These are phyloP conservation scores for Neoarius graeffei DNA, from an alignment of 2,113 vertebrate species.

Conservation along the genomic window DNA sequence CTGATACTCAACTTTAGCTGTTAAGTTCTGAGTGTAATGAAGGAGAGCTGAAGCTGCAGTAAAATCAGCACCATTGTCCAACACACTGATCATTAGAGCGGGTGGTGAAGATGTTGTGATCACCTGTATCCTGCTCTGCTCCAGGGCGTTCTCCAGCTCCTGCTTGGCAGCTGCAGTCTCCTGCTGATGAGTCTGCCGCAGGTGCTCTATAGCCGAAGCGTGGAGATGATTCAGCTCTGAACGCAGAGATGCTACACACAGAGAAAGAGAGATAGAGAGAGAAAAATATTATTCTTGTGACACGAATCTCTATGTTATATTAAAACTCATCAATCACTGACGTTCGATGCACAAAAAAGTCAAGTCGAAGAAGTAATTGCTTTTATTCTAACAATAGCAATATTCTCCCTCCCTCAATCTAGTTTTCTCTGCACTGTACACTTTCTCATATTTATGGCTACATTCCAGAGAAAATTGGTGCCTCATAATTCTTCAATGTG, in stretches of 20 bases:
- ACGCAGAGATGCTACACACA: constrained; percentile 84
- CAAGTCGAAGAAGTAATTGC: constrained; percentile 25
- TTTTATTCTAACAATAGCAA: constrained; percentile 30
- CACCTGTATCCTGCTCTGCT: constrained; percentile 87
- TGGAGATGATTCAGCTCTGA: constrained; percentile 97
- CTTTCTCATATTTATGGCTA: constrained; percentile 15
- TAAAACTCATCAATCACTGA: constrained; percentile 43
- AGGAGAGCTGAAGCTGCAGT: not conserved
- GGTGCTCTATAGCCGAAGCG: constrained; percentile 89
- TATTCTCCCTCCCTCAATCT: not conserved
- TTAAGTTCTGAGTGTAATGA: not conserved
- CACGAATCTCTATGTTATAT: constrained; percentile 16
- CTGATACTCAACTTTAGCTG: not conserved
- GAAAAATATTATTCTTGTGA: constrained; percentile 30
- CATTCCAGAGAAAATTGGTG: constrained; percentile 9
- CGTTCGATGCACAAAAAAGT: constrained; percentile 11
- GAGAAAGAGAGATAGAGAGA: constrained; percentile 50
- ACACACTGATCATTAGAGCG: too few relatives aligned
- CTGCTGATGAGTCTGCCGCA: constrained; percentile 90
- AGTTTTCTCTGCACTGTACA: constrained; percentile 8
- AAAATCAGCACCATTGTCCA: not conserved
- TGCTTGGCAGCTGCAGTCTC: constrained; percentile 82
- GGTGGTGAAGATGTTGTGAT: constrained; percentile 4
- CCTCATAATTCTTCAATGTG: not conserved
- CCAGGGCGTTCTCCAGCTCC: constrained; percentile 88